These are phyloP conservation scores for Epizoanthus scotinus DNA, from an alignment of 92 coral and sea anemone species.

Conservation along the genomic window DNA sequence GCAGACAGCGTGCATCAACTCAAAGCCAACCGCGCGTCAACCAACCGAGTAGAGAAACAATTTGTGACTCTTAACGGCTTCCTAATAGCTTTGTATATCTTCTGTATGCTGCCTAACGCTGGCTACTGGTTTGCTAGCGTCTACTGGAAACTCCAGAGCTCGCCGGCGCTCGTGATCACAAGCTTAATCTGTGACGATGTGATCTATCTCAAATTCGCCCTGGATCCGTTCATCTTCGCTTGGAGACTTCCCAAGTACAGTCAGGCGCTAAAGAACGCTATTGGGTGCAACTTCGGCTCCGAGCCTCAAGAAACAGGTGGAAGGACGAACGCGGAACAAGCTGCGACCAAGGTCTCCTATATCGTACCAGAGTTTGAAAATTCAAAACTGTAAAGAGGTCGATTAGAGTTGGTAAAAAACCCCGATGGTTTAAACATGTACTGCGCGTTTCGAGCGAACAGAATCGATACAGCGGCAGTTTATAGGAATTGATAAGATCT, in stretches of 20 bases:
- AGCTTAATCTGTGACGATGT: conserved; percentile 23
- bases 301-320: background rate
- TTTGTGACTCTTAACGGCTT: conserved; percentile 28
- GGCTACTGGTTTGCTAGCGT: conserved; percentile 21
- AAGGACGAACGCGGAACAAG: background rate
- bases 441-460: too few species aligned
- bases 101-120: conserved; percentile 42
- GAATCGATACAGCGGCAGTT: too few species aligned
- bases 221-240: conserved; percentile 32
- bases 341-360: background rate
- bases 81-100: background rate
- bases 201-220: conserved; percentile 21
- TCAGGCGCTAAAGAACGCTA: conserved; percentile 20
- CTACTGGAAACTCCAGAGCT: conserved; percentile 3
- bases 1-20: conserved; percentile 35
- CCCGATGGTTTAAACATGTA: too few species aligned
- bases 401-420: too few species aligned
- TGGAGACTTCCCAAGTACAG: conserved; percentile 40
- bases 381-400: conserved; percentile 10
- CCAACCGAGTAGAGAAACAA: conserved; percentile 21
- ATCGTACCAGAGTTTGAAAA: conserved; percentile 13
- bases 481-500: too few species aligned
- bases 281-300: conserved; percentile 9
- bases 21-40: background rate
- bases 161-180: conserved; percentile 8